phyloP scores from a whole-genome alignment of 2,113 vertebrate species.

The Balaeniceps rex region DNA sequence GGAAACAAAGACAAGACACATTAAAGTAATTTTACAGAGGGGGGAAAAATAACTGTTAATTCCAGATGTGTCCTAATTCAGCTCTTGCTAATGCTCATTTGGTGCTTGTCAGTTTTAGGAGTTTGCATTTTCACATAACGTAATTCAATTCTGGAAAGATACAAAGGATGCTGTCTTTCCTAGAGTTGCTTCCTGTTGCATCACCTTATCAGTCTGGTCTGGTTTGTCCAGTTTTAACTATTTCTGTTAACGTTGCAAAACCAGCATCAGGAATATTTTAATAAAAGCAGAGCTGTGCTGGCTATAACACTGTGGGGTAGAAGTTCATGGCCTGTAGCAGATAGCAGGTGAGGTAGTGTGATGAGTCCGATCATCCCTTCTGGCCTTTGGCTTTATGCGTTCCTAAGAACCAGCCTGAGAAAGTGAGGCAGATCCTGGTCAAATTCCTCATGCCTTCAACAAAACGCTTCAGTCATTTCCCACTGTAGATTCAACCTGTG shows the following conservation, averaged over 20 bases:
- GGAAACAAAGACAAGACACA: background rate
- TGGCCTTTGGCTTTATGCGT: background rate
- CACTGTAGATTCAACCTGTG: background rate
- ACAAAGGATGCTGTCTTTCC: background rate
- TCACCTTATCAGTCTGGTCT: background rate
- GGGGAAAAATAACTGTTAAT: background rate
- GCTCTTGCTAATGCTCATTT: background rate
- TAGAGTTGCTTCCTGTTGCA: background rate
- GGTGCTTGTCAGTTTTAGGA: background rate
- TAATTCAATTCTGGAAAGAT: background rate
- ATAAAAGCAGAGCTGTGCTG: background rate
- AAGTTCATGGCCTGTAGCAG: background rate
- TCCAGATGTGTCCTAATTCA: background rate
- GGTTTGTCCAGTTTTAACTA: background rate
- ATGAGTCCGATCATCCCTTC: background rate
- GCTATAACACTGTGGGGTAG: background rate
- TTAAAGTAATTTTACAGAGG: background rate
- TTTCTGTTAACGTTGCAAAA: background rate
- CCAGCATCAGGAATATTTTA: background rate
- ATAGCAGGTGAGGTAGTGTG: background rate
- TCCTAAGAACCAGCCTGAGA: background rate
- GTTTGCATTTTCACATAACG: background rate
- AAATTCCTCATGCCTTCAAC: slow-evolving; percentile 5
- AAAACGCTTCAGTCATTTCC: background rate
- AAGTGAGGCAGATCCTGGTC: background rate